Percentiles rank a stretch among this genome's conserved stretches.
phyloP scores from a whole-genome alignment of 2,797 vertebrate species.

The Momotus momota region DNA sequence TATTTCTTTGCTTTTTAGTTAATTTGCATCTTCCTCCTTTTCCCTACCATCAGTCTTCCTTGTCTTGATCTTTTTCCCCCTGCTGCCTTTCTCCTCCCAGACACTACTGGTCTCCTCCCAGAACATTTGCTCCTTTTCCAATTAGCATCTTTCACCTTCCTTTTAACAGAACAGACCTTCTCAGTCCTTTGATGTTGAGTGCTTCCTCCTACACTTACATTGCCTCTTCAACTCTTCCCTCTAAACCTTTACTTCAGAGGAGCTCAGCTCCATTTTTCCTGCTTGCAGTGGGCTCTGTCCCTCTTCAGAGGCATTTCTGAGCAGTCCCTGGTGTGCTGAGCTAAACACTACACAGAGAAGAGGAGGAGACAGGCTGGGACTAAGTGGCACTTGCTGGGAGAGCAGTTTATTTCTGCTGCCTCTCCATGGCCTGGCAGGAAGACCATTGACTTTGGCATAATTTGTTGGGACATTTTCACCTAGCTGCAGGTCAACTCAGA shows the following conservation, averaged over 20 bases:
- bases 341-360: background rate
- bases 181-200: background rate
- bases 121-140: background rate
- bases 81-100: background rate
- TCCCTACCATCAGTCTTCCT: background rate
- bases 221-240: background rate
- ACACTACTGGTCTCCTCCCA: background rate
- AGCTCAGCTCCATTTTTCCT: background rate
- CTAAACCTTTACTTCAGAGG: background rate
- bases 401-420: background rate
- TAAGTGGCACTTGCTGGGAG: background rate
- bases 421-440: background rate
- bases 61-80: background rate
- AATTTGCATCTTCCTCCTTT: background rate
- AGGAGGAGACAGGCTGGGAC: background rate
- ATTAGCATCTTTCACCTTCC: background rate
- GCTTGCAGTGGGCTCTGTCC: background rate
- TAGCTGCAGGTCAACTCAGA: background rate
- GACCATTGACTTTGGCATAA: background rate
- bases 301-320: background rate
- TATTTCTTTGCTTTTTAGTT: background rate
- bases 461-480: background rate
- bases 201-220: background rate
- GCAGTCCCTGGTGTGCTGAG: rapidly evolving
- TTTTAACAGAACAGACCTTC: background rate